phyloP scores from a whole-genome alignment of 2,113 vertebrate species.

The Perognathus longimembris region DNA sequence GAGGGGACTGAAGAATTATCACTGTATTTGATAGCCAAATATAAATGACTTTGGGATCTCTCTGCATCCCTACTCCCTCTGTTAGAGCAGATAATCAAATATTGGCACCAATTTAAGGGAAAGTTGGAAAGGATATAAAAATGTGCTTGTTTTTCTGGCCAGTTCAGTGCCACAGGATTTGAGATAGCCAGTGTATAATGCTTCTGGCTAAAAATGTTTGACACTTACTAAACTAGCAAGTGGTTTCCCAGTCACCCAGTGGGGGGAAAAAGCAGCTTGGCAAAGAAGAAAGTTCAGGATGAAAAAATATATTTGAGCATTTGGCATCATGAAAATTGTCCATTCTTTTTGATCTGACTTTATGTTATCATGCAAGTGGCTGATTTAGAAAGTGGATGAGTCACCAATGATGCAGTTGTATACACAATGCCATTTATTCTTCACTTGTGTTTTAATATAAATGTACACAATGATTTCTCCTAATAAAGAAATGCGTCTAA shows the following conservation, averaged over 20 bases:
- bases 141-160: slow-evolving; percentile 19
- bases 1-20: not conserved
- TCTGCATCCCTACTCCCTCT: not conserved
- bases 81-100: slow-evolving; percentile 39
- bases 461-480: not conserved
- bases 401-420: not conserved
- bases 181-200: slow-evolving; percentile 8
- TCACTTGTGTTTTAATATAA: not conserved
- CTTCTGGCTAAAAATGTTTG: not conserved
- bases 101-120: not conserved
- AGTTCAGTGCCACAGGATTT: slow-evolving; percentile 1
- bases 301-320: not conserved
- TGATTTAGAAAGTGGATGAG: slow-evolving; percentile 32
- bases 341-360: slow-evolving; percentile 6
- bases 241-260: not conserved
- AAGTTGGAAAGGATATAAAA: slow-evolving; percentile 45
- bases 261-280: slow-evolving; percentile 36
- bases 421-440: not conserved
- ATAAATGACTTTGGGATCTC: slow-evolving; percentile 36
- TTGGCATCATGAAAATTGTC: not conserved
- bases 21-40: slow-evolving; percentile 47
- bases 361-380: not conserved
- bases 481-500: not conserved
- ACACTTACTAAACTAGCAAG: slow-evolving; percentile 1
- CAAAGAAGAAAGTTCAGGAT: not conserved